Evolutionary conservation across 2,888 invertebrate species (phyloP), one percentile per base, ranked within the genome.

Genomic region (Megamerina dolium): DNA sequence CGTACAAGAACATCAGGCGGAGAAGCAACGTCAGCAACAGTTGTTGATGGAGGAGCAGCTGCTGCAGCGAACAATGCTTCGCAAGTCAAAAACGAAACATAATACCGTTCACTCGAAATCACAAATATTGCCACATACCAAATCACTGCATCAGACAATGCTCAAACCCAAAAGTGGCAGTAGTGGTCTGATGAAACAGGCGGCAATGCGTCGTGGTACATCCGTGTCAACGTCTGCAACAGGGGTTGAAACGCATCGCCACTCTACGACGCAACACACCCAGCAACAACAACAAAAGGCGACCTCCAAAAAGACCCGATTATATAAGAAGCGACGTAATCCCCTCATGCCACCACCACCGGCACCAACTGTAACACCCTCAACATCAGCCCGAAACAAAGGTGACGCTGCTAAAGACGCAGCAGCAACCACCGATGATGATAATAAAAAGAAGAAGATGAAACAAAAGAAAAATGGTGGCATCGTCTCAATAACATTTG

Each of bases 301-400:
- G 2, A 18, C 20, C 17, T 35, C 43, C 4, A 44, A 41, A 26
- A 42, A 42, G 5, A 23, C 23, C 6, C n/a, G n/a, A n/a, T 13
- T 49, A 6, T 33, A 36, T 4, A 46, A 42, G 23, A 47, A 51
- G 26, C 46, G 48, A 13, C 49, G 49, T 23, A 43, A 46, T 27
- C 47, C 46, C 1, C 10, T 49, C 10, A 37, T 27, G 12, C 32
- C 45, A 1, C 49, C 49, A 23, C 50, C 52, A 16, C 52, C 50
- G 8, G 46, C 43, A 1, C 50, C 50, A 2, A 27, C 48, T 2
- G 52, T 23, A 14, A 49, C 50, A 14, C 50, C 49, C 4, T 27
- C 43, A 6, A 48, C 41, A 13, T 49, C 50, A 16, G 41, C 38
- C 14, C 49, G 47, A n/a, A n/a, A n/a, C n/a, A n/a, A n/a, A n/a